phyloP scores from a whole-genome alignment of 2,888 invertebrate genomes.

The Apamea crenata region DNA sequence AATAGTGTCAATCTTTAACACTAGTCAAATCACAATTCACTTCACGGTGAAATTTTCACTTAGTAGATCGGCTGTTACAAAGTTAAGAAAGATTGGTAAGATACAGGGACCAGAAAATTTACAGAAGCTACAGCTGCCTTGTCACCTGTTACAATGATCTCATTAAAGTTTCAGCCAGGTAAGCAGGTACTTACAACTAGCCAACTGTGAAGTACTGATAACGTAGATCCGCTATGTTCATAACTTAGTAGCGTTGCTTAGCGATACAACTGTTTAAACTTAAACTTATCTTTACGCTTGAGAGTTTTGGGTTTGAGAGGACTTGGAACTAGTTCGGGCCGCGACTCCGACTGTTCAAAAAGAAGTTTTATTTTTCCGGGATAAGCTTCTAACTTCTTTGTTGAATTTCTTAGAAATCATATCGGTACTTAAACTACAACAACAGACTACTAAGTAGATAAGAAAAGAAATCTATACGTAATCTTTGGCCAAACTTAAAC shows the following conservation, averaged over 20 bases:
- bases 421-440: not conserved
- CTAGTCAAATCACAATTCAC: no score
- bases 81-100: no score
- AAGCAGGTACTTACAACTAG: constrained; percentile 21
- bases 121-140: not conserved
- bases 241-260: constrained; percentile 24
- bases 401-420: not conserved
- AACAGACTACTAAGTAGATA: not conserved
- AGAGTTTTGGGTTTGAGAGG: constrained; percentile 10
- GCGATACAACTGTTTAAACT: constrained; percentile 53
- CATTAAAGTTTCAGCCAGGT: constrained; percentile 29
- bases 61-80: no score
- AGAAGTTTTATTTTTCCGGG: not conserved
- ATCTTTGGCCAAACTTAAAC: no score
- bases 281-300: constrained; percentile 47
- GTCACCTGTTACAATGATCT: constrained; percentile 16
- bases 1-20: no score
- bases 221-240: constrained; percentile 27
- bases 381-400: not conserved
- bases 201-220: constrained; percentile 53
- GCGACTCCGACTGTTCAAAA: not conserved
- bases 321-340: constrained; percentile 2
- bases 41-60: no score
- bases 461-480: not conserved
- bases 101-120: not conserved